phyloP scores from a whole-genome alignment of 2,113 vertebrate species.

The Chauna torquata region DNA sequence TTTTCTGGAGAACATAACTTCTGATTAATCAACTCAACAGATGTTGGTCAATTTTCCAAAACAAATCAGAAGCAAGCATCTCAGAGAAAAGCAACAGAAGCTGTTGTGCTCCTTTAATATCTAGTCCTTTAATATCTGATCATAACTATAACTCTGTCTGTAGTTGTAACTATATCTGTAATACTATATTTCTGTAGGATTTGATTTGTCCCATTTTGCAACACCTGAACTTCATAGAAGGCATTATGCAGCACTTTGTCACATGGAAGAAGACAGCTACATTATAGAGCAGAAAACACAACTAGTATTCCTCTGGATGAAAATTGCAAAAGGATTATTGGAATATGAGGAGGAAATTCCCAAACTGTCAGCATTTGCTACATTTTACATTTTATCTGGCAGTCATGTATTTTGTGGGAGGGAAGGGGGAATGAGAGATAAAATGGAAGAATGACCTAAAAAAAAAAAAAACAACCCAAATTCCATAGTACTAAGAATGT shows the following conservation, averaged over 20 bases:
- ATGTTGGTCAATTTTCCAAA: neutral
- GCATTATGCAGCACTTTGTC: neutral
- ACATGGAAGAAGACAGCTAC: neutral
- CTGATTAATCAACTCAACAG: neutral
- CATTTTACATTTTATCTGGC: neutral
- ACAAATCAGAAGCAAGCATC: neutral
- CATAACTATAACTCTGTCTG: neutral
- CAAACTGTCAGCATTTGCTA: neutral
- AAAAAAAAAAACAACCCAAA: neutral
- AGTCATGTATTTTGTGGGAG: neutral
- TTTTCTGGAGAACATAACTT: neutral
- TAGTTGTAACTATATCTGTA: neutral
- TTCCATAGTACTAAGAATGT: neutral
- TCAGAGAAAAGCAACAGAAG: neutral
- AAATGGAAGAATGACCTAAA: neutral
- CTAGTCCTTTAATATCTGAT: neutral
- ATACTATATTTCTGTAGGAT: neutral
- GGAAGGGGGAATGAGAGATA: neutral
- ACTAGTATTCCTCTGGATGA: neutral
- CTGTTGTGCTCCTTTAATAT: neutral
- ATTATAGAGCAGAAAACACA: neutral
- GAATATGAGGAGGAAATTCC: neutral
- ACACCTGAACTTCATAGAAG: neutral
- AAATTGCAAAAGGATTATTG: neutral
- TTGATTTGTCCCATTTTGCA: neutral